Base-by-base conservation (phyloP, 2,888 invertebrate genomes). In the Pristionchus fissidentatus region DNA sequence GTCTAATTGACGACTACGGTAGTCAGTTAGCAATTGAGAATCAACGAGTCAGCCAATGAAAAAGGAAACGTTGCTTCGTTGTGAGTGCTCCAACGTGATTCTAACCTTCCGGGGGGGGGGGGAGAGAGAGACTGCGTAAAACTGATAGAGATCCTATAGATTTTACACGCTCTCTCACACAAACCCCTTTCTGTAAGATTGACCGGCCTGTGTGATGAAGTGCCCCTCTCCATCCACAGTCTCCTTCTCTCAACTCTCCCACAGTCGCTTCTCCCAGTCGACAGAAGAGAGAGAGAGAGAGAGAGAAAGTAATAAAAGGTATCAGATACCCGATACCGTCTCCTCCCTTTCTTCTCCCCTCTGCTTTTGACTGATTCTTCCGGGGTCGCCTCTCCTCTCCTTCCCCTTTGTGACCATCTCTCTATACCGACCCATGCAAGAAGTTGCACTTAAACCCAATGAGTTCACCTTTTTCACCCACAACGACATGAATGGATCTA, bases 331-430 rank as follows among this genome's bases (percentile, higher is more conserved):
- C 46, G 73, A 73, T 73, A 19, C 73, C 29, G 22, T 29, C 43
- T 22, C 73, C 38, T 22, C 43, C 19, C 43, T 5, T 38, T 66
- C 38, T 66, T 22, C 13, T 19, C 29, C 43, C 46, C 46, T 46
- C n/a, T n/a, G n/a, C n/a, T n/a, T n/a, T 73, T 43, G 73, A 46
- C 43, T 35, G 73, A 73, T 73, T 73, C 73, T 73, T 73, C 43
- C 46, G 73, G 73, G 66, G 66, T 66, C 66, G 38, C 35, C 66
- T 38, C 66, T 66, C 66, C 29, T 66, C 22, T 13, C 66, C 22
- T 22, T 66, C 66, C 29, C 38, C 66, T 66, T 66, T 38, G 35
- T 66, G n/a, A n/a, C n/a, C n/a, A n/a, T n/a, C n/a, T n/a, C n/a
- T n/a, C n/a, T n/a, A n/a, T n/a, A n/a, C n/a, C n/a, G n/a, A n/a